These are phyloP conservation scores for Caenorhabditis auriculariae DNA, from an alignment of 2,888 invertebrate species.

Conservation along the genomic window DNA sequence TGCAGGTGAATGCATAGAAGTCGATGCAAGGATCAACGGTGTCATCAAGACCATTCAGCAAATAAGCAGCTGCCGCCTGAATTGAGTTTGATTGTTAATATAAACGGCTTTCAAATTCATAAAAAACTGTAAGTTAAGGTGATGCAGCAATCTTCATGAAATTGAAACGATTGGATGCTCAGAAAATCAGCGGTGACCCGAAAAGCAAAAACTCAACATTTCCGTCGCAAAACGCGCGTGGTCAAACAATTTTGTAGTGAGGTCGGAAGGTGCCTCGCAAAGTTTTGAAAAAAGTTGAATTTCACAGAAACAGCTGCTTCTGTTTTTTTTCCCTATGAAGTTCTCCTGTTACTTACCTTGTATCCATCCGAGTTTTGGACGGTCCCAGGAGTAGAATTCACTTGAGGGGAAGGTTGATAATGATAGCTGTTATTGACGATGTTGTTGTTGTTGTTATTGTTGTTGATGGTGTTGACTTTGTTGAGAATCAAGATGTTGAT, in stretches of 20 bases:
- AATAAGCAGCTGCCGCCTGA: conserved; percentile 32
- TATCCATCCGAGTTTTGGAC: conserved; percentile 9
- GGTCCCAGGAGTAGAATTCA: conserved; percentile 13
- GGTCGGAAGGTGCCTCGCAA: too few relatives aligned
- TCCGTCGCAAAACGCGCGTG: too few relatives aligned
- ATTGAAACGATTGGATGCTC: too few relatives aligned
- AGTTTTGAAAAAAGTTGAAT: too few relatives aligned
- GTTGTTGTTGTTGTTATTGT: conserved; percentile 20
- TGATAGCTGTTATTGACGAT: conserved; percentile 20
- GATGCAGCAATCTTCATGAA: too few relatives aligned
- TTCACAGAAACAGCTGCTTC: conserved; percentile 5
- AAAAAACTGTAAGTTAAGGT: too few relatives aligned
- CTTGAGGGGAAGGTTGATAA: conserved; percentile 22
- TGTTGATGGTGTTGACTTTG: conserved; percentile 28
- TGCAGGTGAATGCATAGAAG: conserved; percentile 48
- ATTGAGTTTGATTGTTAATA: conserved; percentile 3
- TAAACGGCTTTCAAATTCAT: background rate
- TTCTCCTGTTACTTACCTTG: too few relatives aligned
- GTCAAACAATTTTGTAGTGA: too few relatives aligned
- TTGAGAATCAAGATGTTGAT: conserved; percentile 43
- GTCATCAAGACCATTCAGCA: conserved; percentile 50
- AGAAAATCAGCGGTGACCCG: too few relatives aligned
- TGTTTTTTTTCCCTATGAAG: too few relatives aligned
- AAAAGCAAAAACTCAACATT: too few relatives aligned
- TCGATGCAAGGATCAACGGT: conserved; percentile 52